Conservation (phyloP, 2,113 vertebrate genomes). For the Plestiodon gilberti region DNA sequence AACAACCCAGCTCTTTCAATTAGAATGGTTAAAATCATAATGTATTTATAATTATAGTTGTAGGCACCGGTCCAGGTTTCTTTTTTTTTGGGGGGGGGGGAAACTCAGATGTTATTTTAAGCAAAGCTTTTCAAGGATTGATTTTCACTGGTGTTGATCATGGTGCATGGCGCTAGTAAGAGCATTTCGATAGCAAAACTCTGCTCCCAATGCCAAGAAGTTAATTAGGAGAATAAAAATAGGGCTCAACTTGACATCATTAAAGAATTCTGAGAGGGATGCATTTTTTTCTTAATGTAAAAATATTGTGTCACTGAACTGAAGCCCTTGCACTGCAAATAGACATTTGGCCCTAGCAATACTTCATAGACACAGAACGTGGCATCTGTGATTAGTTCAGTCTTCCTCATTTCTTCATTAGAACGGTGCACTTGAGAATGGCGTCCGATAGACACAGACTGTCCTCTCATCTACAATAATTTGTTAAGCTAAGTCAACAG, state of each 20-base stretch:
- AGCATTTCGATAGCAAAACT: not conserved
- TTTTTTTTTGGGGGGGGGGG: not conserved
- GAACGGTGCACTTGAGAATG: slow-evolving; percentile 1
- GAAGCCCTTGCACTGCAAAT: not conserved
- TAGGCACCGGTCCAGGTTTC: not conserved
- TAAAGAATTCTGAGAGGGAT: slow-evolving; percentile 41
- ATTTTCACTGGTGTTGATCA: not conserved
- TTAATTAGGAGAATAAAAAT: not conserved
- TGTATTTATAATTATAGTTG: not conserved
- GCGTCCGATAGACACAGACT: not conserved
- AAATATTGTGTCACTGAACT: not conserved
- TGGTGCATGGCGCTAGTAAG: not conserved
- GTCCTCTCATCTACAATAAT: slow-evolving; percentile 28
- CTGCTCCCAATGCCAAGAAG: not conserved
- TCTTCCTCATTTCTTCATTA: slow-evolving; percentile 6
- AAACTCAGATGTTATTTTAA: not conserved
- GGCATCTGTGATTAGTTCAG: slow-evolving; percentile 29
- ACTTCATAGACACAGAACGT: slow-evolving; percentile 4
- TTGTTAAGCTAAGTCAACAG: slow-evolving; percentile 46
- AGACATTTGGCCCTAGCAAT: not conserved
- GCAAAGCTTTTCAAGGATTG: not conserved
- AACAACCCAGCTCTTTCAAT: not conserved
- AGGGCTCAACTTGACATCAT: not conserved
- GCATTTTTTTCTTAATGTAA: not conserved
- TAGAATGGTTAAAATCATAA: not conserved